A percentile compares a stretch with the other conserved stretches of the same genome.
Conservation (phyloP, 2,888 invertebrate genomes). For the Gerosis bhagava region DNA sequence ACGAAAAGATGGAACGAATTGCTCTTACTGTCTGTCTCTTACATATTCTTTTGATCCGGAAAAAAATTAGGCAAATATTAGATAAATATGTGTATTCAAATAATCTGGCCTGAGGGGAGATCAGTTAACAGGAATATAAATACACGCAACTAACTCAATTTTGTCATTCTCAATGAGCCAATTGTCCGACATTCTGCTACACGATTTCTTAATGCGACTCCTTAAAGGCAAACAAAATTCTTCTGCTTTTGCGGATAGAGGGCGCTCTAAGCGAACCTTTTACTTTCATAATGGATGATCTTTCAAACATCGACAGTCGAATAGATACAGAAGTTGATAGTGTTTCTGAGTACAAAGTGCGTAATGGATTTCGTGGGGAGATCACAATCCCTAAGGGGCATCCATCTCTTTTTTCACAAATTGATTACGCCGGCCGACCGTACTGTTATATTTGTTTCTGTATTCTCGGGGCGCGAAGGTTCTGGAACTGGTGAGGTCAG, state of each 20-base stretch:
- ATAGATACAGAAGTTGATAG: conserved; percentile 53
- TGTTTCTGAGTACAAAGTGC: conserved; percentile 46
- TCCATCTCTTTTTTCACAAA: conserved; percentile 49
- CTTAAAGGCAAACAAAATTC: conserved; percentile 36
- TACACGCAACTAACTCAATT: no score
- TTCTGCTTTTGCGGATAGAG: conserved; percentile 37
- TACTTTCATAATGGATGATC: conserved; percentile 60
- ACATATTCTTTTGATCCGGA: no score
- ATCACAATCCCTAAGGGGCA: conserved; percentile 46
- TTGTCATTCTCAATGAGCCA: no score
- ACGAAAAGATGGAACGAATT: no score
- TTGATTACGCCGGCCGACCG: conserved; percentile 44
- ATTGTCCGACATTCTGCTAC: neutral
- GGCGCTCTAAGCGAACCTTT: conserved; percentile 46
- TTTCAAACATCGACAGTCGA: conserved; percentile 56
- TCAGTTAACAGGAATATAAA: no score
- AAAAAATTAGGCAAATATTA: no score
- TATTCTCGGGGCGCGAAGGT: conserved; percentile 8
- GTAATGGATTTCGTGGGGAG: conserved; percentile 57
- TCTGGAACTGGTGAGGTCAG: no score
- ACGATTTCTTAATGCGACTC: conserved; percentile 9
- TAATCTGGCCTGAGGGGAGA: no score
- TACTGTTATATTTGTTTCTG: conserved; percentile 9
- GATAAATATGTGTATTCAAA: no score
- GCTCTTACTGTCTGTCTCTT: no score